Evolutionary conservation across 2,797 vertebrate genomes (phyloP).

Genomic region (Pantherophis vulpinus): DNA sequence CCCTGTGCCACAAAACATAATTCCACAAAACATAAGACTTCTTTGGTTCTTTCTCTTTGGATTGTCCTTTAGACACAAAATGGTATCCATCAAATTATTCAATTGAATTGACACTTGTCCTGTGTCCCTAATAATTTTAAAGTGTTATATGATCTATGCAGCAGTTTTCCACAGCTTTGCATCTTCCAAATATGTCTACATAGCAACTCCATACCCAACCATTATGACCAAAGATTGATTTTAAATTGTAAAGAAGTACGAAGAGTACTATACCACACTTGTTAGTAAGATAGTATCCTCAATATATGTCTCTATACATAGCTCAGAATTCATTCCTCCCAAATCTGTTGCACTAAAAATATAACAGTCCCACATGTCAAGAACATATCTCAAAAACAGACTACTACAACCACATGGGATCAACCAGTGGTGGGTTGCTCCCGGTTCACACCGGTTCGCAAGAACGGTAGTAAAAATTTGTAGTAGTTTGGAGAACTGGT

Average conservation of each 20-base stretch:
- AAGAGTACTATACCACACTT: neutral
- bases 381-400: neutral
- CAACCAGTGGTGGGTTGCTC: neutral
- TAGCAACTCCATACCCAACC: neutral
- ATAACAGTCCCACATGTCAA: neutral
- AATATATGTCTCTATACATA: neutral
- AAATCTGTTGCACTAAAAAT: neutral
- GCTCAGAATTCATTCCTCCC: neutral
- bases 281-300: neutral
- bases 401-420: neutral
- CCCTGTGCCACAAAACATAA: neutral
- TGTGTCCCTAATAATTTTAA: neutral
- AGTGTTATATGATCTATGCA: neutral
- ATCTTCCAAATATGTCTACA: neutral
- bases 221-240: neutral
- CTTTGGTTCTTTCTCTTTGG: neutral
- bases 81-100: neutral
- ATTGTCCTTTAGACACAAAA: neutral
- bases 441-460: too few relatives aligned
- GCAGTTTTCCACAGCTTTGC: neutral
- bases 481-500: too few relatives aligned
- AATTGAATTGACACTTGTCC: neutral
- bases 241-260: neutral
- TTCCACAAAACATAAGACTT: neutral
- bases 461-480: too few relatives aligned